Percentiles rank a stretch among this genome's conserved stretches.
phyloP scores from a whole-genome alignment of 2,888 invertebrate species.

The Cephus sareptanus region DNA sequence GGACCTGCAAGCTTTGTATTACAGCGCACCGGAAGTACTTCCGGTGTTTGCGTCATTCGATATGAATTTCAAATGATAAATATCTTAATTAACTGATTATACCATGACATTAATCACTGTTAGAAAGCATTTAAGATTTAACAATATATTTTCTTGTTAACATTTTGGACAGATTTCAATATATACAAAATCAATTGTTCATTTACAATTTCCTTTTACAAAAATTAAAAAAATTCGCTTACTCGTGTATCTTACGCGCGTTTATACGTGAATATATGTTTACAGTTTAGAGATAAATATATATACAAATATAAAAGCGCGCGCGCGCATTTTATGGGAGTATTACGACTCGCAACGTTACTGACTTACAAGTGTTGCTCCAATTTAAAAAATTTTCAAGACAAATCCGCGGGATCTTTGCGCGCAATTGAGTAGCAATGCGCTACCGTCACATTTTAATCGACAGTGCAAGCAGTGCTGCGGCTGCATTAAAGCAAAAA shows the following conservation, averaged over 20 bases:
- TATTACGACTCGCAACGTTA: neutral
- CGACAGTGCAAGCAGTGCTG: neutral
- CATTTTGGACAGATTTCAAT: slow-evolving; percentile 34
- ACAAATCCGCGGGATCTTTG: neutral
- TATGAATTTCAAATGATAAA: neutral
- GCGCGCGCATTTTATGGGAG: neutral
- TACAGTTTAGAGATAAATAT: neutral
- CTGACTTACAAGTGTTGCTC: neutral
- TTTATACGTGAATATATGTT: neutral
- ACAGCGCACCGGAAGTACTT: neutral
- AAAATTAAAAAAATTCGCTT: slow-evolving; percentile 31
- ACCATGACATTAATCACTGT: neutral
- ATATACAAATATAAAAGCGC: neutral
- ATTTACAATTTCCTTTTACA: slow-evolving; percentile 37
- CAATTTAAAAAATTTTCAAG: neutral
- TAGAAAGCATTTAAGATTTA: neutral
- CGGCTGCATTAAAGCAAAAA: neutral
- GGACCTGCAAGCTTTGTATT: neutral
- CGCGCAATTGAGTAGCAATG: neutral
- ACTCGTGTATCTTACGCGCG: slow-evolving; percentile 3
- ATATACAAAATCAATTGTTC: slow-evolving; percentile 41
- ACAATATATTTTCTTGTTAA: slow-evolving; percentile 7
- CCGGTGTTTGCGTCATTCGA: neutral
- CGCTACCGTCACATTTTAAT: neutral
- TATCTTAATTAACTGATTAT: neutral